phyloP scores from a whole-genome alignment of 1,140 invertebrate genomes.

The Zelostemma sp. region DNA sequence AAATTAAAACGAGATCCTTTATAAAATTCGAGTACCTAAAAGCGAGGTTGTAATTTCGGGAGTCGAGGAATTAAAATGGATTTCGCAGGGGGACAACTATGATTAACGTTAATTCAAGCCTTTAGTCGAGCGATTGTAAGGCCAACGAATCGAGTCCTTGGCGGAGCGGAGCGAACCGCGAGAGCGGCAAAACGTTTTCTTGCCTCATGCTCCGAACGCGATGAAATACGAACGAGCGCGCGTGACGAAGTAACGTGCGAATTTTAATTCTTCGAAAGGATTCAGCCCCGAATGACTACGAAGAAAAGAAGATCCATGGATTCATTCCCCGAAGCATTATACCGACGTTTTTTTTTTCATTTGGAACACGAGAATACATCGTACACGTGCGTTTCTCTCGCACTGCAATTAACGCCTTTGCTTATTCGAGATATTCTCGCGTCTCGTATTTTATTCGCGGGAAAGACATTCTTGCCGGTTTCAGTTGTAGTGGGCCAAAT shows the following conservation, averaged over 20 bases:
- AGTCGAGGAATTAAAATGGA: slow-evolving; percentile 23
- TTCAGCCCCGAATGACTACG: slow-evolving; percentile 41
- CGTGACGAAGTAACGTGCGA: slow-evolving; percentile 43
- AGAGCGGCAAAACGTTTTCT: slow-evolving; percentile 39
- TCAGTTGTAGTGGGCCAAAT: slow-evolving; percentile 3
- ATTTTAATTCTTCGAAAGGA: slow-evolving; percentile 44
- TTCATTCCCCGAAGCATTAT: slow-evolving; percentile 39
- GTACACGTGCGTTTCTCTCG: slow-evolving; percentile 24
- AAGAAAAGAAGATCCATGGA: slow-evolving; percentile 34
- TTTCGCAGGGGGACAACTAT: slow-evolving; percentile 42
- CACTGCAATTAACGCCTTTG: slow-evolving; percentile 36
- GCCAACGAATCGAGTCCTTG: slow-evolving; percentile 47
- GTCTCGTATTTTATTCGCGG: slow-evolving; percentile 21
- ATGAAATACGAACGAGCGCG: slow-evolving; percentile 46
- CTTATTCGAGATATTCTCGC: slow-evolving; percentile 9
- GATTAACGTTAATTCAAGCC: slow-evolving; percentile 45
- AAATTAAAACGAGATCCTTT: too few species aligned
- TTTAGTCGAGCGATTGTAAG: slow-evolving; percentile 41
- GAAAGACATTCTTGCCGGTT: slow-evolving; percentile 9
- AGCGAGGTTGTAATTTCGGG: too few species aligned
- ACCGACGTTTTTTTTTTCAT: slow-evolving; percentile 31
- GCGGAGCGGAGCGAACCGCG: slow-evolving; percentile 38
- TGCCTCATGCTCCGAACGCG: slow-evolving; percentile 21
- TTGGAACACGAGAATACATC: slow-evolving; percentile 28
- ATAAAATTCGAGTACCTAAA: too few species aligned